Evolutionary conservation across 2,113 vertebrate species (phyloP).

Genomic region (Passer domesticus): DNA sequence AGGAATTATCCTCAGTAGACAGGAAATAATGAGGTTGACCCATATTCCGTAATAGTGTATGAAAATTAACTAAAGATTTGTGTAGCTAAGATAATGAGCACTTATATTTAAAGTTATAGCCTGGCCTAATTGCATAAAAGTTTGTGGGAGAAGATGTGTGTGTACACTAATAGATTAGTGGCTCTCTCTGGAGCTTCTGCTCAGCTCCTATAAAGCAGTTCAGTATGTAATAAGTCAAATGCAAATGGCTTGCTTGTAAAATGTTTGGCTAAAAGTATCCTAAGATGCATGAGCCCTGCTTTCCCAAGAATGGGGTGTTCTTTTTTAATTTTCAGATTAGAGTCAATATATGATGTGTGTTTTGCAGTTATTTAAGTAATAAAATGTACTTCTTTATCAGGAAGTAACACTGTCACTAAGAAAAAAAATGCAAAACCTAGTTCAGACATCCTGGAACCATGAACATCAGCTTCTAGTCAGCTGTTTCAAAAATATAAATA

Average conservation of each 20-base stretch:
- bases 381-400: neutral
- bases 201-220: neutral
- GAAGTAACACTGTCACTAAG: neutral
- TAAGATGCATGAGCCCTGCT: neutral
- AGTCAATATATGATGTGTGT: neutral
- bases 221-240: neutral
- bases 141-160: neutral
- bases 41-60: neutral
- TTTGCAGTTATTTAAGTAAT: neutral
- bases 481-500: neutral
- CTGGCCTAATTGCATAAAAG: neutral
- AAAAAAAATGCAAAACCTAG: neutral
- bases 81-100: constrained; percentile 26
- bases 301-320: neutral
- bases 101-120: constrained; percentile 23
- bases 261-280: neutral
- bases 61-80: constrained; percentile 49
- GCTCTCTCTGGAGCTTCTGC: neutral
- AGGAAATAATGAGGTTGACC: constrained; percentile 50
- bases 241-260: neutral
- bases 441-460: neutral
- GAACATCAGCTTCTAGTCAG: neutral
- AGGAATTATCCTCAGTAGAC: constrained; percentile 28
- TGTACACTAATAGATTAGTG: neutral
- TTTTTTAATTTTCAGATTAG: neutral